These are phyloP conservation scores for Spodoptera littoralis DNA, from an alignment of 2,888 invertebrate species.

Conservation along the genomic window DNA sequence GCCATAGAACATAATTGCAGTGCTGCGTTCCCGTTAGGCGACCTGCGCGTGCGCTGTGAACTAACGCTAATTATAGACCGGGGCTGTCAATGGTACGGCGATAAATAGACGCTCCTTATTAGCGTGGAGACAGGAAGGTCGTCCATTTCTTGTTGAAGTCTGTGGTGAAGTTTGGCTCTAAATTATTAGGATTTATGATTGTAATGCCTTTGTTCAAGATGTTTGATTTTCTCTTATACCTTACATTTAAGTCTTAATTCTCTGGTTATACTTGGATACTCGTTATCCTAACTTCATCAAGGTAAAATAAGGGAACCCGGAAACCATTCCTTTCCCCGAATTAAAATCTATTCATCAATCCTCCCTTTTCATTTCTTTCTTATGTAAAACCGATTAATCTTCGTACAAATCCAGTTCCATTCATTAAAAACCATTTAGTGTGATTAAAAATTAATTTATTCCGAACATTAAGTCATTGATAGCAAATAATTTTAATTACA, in stretches of 20 bases:
- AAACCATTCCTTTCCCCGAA: too few relatives aligned
- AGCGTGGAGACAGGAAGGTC: slow-evolving; percentile 35
- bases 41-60: slow-evolving; percentile 57
- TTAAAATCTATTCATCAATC: too few relatives aligned
- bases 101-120: slow-evolving; percentile 50
- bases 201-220: not conserved
- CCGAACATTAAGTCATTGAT: slow-evolving; percentile 34
- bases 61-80: slow-evolving; percentile 59
- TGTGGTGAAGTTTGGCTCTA: slow-evolving; percentile 8
- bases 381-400: slow-evolving; percentile 20
- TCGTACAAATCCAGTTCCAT: slow-evolving; percentile 12
- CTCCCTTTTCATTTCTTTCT: not conserved
- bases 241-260: too few relatives aligned
- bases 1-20: slow-evolving; percentile 59
- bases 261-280: too few relatives aligned
- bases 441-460: slow-evolving; percentile 38
- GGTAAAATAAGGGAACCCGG: too few relatives aligned
- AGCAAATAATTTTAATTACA: slow-evolving; percentile 48
- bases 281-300: too few relatives aligned
- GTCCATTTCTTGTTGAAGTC: slow-evolving; percentile 24
- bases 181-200: slow-evolving; percentile 31
- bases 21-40: slow-evolving; percentile 56
- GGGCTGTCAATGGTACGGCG: slow-evolving; percentile 37
- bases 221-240: too few relatives aligned
- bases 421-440: slow-evolving; percentile 34